Base-by-base conservation (phyloP, 2,888 invertebrate genomes). In the Hirtodrosophila cameraria region DNA sequence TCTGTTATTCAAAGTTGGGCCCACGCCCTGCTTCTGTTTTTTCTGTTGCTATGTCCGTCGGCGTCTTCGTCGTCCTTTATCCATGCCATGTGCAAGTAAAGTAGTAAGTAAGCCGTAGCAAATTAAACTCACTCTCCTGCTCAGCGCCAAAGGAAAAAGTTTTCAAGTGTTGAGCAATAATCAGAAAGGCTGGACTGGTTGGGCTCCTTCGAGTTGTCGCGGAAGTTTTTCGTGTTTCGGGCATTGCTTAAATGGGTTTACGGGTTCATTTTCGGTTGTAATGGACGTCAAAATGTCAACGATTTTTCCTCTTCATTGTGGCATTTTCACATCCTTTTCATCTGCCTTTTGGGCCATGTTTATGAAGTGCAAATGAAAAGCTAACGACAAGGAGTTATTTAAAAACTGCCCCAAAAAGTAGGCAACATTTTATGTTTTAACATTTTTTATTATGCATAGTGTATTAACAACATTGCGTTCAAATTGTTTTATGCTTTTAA, bases 151-250 rank as follows among this genome's bases (percentile, higher is more conserved):
- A 43, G 20, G 42, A 39, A 31, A 85, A 81, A 80, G 58, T 86
- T 83, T 83, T 80, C 84, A 86, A 82, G 84, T 83, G 81, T 60
- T 83, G 77, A 68, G 71, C 85, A 85, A 80, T 80, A 81, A 81
- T 85, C 85, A 85, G 62, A 71, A 82, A 75, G 80, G 82, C 78
- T 79, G 83, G 82, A 69, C 84, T n/a, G 58, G 27, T 45, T 18
- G 52, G 23, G 49, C 42, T 30, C 23, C 48, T 30, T 35, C 20
- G 45, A 59, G 69, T 60, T 66, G 75, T 57, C 64, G 78, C 57
- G 33, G 45, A 82, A 72, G 59, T 80, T 84, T 18, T 78, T 66
- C 70, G 59, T 73, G 83, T 75, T 70, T 53, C 28, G 75, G 74
- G 71, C 65, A 83, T 77, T 73, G 62, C 70, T 64, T 75, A 86